A percentile compares a stretch with the other conserved stretches of the same genome.
phyloP scores from a whole-genome alignment of 2,113 vertebrate genomes.

The Falco punctatus region DNA sequence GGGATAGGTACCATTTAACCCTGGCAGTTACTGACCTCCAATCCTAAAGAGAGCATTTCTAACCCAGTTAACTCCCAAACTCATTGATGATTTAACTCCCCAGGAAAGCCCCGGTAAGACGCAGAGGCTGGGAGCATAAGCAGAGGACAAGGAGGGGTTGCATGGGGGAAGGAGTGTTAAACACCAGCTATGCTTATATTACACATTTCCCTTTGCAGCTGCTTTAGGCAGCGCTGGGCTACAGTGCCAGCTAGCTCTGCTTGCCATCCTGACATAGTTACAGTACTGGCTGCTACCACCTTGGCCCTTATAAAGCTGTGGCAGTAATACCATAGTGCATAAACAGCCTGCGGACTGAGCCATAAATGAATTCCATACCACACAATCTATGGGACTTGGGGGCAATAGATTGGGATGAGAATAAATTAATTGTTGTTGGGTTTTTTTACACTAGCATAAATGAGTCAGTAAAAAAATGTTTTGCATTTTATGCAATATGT shows the following conservation, averaged over 20 bases:
- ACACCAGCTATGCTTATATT: not conserved
- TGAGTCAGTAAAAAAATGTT: not conserved
- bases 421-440: not conserved
- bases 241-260: rapidly evolving
- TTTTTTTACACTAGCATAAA: not conserved
- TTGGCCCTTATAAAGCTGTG: not conserved
- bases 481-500: not conserved
- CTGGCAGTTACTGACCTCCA: not conserved
- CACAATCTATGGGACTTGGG: not conserved
- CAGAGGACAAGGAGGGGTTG: not conserved
- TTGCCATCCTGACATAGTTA: not conserved
- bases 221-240: not conserved
- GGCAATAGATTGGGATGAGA: not conserved
- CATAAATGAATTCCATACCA: not conserved
- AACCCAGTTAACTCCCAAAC: not conserved
- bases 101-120: not conserved
- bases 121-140: not conserved
- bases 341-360: not conserved
- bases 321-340: not conserved
- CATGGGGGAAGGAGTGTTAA: not conserved
- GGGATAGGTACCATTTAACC: not conserved
- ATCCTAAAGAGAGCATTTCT: not conserved
- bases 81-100: not conserved
- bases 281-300: not conserved
- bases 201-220: not conserved